Evolutionary conservation across 2,113 vertebrate genomes (phyloP), one percentile per base, ranked within the genome.

Genomic region (Xenopus borealis): DNA sequence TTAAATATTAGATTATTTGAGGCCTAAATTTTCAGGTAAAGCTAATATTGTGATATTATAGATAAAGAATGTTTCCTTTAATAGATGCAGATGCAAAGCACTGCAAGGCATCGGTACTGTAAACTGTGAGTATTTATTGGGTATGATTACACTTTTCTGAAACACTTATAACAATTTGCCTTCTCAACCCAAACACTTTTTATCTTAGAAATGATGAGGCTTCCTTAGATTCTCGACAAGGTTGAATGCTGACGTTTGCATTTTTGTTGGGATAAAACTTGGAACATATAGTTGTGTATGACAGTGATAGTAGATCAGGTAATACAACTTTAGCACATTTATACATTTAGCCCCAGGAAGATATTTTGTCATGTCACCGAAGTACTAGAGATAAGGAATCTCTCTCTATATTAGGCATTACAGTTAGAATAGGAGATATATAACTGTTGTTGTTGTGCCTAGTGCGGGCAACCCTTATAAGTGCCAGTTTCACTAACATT

Each of bases 401-500:
- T 55, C 14, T 55, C 53, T 1, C 17, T 55, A 61, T 61, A 61
- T 23, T 6, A 23, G 10, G 4, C 19, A 23, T 12, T 61, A 27
- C 18, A 23, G 58, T 11, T 12, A 61, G 9, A 23, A 23, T 23
- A 27, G 55, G 55, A 16, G n/a, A 18, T 58, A 18, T 58, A 58
- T 58, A 58, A 58, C 16, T 58, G 55, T 23, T 61, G 20, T 61
- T 61, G 7, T 61, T 20, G 8, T 12, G 18, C 19, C 19, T 61
- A 27, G 58, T 61, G 58, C 58, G 14, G 58, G 58, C 19, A 14
- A 50, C n/a, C 19, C 45, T 50, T 40, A 40, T 40, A 40, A 40
- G 33, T 40, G 45, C 18, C 65, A 67, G 65, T 12, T 27, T 50
- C 1, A n/a, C 18, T 67, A 14, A 67, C 65, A 67, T 67, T 67